Percentiles rank a stretch among this genome's conserved stretches.
phyloP scores from a whole-genome alignment of 2,888 invertebrate species.

The Drosophila engyochracea region DNA sequence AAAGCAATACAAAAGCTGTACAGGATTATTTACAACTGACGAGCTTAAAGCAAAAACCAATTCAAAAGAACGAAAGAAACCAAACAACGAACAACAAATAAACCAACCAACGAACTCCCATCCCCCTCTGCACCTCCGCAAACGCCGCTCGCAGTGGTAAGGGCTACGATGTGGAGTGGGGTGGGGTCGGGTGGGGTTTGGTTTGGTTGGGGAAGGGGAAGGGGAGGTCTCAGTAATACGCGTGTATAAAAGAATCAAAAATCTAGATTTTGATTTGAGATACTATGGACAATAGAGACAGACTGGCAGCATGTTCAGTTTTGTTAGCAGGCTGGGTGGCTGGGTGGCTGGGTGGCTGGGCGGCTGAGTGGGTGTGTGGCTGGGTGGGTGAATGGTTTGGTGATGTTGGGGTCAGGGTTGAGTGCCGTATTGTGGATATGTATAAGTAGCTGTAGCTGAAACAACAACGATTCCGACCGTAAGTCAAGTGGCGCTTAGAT shows the following conservation, averaged over 20 bases:
- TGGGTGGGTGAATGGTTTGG: conserved; percentile 1
- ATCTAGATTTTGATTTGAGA: conserved; percentile 78
- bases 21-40: conserved; percentile 76
- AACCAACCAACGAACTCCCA: conserved; percentile 29
- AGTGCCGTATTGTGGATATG: conserved; percentile 32
- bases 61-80: conserved; percentile 64
- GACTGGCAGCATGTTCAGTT: conserved; percentile 43
- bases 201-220: background rate
- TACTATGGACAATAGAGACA: conserved; percentile 54
- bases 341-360: background rate
- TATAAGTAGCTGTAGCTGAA: conserved; percentile 37
- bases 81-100: conserved; percentile 56
- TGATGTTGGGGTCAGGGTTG: conserved; percentile 20
- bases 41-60: conserved; percentile 68
- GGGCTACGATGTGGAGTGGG: conserved; percentile 7
- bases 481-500: conserved; percentile 76
- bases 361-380: background rate
- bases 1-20: conserved; percentile 62
- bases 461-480: conserved; percentile 41
- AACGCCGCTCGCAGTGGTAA: conserved; percentile 33
- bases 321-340: background rate
- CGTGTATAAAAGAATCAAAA: conserved; percentile 75
- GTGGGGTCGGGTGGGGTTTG: background rate
- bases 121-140: conserved; percentile 4
- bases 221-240: conserved; percentile 55